These are phyloP conservation scores for Dorcus hopei DNA, from an alignment of 2,888 invertebrate genomes.

Conservation along the genomic window DNA sequence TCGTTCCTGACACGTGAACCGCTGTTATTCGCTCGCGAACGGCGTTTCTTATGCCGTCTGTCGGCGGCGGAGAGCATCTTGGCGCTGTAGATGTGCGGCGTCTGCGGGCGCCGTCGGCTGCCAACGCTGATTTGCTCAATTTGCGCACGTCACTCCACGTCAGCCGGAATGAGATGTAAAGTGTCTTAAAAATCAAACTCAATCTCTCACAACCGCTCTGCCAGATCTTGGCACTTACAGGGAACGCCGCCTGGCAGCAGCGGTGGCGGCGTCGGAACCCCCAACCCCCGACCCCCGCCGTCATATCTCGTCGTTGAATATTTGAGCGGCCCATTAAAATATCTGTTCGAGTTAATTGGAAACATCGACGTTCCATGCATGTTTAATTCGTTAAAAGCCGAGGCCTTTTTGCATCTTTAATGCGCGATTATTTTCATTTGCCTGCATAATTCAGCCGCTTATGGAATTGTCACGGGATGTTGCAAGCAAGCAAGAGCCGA, in stretches of 20 bases:
- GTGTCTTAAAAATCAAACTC: constrained; percentile 50
- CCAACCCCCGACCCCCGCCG: neutral
- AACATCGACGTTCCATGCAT: constrained; percentile 44
- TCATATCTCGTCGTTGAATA: constrained; percentile 14
- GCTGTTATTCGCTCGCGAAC: constrained; percentile 13
- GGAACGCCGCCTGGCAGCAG: constrained; percentile 5
- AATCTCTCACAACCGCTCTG: constrained; percentile 35
- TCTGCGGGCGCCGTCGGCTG: constrained; percentile 23
- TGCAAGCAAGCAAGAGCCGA: no score
- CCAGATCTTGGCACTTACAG: constrained; percentile 35
- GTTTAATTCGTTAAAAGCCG: constrained; percentile 44
- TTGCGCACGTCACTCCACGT: constrained; percentile 48
- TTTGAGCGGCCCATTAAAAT: constrained; percentile 21
- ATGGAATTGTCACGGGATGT: constrained; percentile 7
- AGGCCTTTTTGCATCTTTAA: constrained; percentile 31
- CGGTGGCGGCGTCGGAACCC: neutral
- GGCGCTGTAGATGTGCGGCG: constrained; percentile 11
- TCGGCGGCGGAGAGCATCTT: constrained; percentile 13
- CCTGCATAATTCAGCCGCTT: constrained; percentile 24
- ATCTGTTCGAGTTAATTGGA: constrained; percentile 39
- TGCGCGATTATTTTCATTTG: constrained; percentile 25
- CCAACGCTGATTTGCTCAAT: constrained; percentile 49
- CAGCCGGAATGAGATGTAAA: constrained; percentile 47
- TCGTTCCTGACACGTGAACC: constrained; percentile 15
- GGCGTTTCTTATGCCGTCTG: constrained; percentile 17